These are phyloP conservation scores for Temnothorax nylanderi DNA, from an alignment of 1,140 invertebrate genomes.

Conservation along the genomic window DNA sequence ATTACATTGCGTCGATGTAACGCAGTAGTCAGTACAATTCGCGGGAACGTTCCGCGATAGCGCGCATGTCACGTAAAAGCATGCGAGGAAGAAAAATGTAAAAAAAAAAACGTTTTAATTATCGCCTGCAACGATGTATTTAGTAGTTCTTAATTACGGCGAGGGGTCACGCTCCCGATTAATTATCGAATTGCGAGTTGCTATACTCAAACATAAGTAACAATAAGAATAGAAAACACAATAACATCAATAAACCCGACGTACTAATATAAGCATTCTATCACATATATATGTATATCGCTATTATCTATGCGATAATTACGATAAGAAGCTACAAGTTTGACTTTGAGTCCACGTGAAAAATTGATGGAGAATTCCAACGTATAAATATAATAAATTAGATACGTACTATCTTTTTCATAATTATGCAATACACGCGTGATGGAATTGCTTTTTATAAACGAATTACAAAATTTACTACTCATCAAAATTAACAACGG, in stretches of 20 bases:
- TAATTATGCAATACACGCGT: background rate
- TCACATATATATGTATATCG: background rate
- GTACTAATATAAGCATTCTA: background rate
- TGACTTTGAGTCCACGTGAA: constrained; percentile 19
- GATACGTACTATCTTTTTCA: constrained; percentile 21
- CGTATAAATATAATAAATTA: background rate
- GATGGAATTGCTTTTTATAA: background rate
- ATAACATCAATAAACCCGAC: constrained; percentile 7
- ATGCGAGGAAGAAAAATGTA: background rate
- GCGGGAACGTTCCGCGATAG: constrained; percentile 8
- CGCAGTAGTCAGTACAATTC: background rate
- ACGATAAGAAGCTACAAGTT: background rate
- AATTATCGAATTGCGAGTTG: constrained; percentile 37
- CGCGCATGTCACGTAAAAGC: background rate
- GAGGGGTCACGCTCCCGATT: background rate
- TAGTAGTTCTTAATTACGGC: constrained; percentile 29
- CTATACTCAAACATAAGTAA: background rate
- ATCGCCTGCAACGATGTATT: background rate
- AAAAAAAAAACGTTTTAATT: background rate
- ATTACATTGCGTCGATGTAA: background rate
- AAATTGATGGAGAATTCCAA: background rate
- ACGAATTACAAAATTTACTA: background rate
- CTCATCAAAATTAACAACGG: background rate
- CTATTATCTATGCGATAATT: background rate
- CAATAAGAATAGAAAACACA: constrained; percentile 13